Percentiles rank a stretch among this genome's conserved stretches.
Conservation (phyloP, 2,113 vertebrate genomes). For the Halichoerus grypus region DNA sequence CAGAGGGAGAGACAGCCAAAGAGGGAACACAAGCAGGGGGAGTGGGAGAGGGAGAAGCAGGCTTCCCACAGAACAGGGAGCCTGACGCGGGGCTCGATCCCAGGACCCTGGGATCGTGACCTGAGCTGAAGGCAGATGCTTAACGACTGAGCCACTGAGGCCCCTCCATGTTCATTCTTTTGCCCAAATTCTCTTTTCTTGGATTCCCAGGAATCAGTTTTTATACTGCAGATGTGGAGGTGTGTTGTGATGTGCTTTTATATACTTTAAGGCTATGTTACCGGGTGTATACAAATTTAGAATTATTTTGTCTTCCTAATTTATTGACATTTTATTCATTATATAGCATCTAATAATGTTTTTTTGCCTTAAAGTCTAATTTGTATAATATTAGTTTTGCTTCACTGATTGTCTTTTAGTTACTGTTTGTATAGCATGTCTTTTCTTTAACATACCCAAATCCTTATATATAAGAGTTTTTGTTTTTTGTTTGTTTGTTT, state of each 20-base stretch:
- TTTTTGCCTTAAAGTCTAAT: neutral
- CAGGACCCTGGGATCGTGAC: too few species aligned
- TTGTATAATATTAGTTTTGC: neutral
- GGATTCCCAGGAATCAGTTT: neutral
- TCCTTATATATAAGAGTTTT: neutral
- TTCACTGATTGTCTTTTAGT: neutral
- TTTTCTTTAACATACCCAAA: neutral
- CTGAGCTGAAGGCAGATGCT: too few species aligned
- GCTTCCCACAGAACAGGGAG: too few species aligned
- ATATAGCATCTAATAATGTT: neutral
- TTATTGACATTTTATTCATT: neutral
- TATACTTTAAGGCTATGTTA: neutral
- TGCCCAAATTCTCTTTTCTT: neutral
- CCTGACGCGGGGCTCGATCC: too few species aligned
- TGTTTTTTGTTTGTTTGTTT: neutral
- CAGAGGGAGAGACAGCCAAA: too few species aligned
- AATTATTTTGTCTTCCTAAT: neutral
- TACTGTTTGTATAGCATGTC: neutral
- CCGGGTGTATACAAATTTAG: neutral
- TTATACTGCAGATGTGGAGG: neutral
- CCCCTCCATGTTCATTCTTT: neutral
- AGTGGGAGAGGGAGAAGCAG: too few species aligned
- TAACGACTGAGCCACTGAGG: too few species aligned
- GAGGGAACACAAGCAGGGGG: too few species aligned
- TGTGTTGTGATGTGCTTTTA: neutral